Evolutionary conservation across 2,797 vertebrate species (phyloP), one percentile per base, ranked within the genome.

Genomic region (Anguilla marmorata): DNA sequence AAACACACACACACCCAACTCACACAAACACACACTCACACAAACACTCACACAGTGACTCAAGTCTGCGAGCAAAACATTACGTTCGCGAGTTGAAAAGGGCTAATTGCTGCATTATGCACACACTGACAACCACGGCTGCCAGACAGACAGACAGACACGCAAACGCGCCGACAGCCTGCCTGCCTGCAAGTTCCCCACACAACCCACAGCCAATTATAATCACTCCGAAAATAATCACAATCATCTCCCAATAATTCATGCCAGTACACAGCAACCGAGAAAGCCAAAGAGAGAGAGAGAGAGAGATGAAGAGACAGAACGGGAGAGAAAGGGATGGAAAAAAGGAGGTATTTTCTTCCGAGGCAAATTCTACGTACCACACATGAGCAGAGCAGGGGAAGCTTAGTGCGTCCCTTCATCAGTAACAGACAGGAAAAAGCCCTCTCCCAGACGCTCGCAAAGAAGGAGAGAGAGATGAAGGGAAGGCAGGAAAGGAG

Each of bases 331-430:
- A 93, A 93, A 90, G 93, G 94, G 89, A 92, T 86, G 87, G 90
- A 92, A 91, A 83, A 90, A 92, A 52, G 79, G 92, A 95, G 92
- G 93, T 94, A n/a, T 84, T 79, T 76, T 86, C 56, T 80, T 60
- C 52, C 41, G 88, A 82, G 88, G 86, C 85, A 84, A 93, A 87
- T 94, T 95, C 91, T 95, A 97, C 97, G 94, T 98, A 98, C 97
- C 97, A 98, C 97, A 95, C 97, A 98, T 93, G 97, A 97, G 95
- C 97, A 98, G 96, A 98, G 96, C 92, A 97, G 97, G 96, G 97
- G 96, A 93, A 98, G 96, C 95, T 97, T 97, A 94, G 96, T 95
- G 96, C 97, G 97, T 96, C 96, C 95, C 96, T 96, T 97, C 97
- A 97, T 97, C 95, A 97, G 97, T 94, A 89, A 96, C 94, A 96